Conservation (phyloP, 1,140 invertebrate species). For the Macrobrachium nipponense region DNA sequence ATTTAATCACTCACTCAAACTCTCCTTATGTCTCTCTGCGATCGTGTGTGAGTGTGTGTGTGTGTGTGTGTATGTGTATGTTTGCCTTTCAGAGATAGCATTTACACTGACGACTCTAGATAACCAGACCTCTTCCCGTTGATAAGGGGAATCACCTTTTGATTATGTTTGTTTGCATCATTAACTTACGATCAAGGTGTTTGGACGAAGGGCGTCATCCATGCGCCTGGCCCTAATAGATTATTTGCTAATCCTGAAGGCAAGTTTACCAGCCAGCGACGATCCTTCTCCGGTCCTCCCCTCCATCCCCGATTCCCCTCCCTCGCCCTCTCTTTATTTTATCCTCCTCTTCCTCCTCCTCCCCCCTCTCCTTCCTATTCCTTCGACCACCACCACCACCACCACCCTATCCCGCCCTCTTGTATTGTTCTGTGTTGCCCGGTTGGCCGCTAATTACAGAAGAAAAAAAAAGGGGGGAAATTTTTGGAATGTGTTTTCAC, state of each 20-base stretch:
- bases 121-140: too few species aligned
- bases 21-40: neutral
- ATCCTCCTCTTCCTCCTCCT: neutral
- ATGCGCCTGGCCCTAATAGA: neutral
- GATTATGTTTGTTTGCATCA: conserved; percentile 6
- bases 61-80: conserved; percentile 10
- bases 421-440: neutral
- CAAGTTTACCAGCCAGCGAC: too few species aligned
- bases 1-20: neutral
- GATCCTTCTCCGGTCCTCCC: too few species aligned
- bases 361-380: neutral
- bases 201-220: neutral
- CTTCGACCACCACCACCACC: neutral
- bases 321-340: conserved; percentile 11
- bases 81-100: neutral
- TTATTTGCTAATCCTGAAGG: conserved; percentile 1
- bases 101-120: too few species aligned
- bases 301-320: neutral
- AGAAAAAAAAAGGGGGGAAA: too few species aligned
- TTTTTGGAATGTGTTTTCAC: too few species aligned
- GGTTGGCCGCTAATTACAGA: too few species aligned
- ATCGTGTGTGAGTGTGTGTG: neutral
- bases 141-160: neutral
- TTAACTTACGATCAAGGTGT: conserved; percentile 18
- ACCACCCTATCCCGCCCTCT: neutral